Base-by-base conservation (phyloP, 2,888 invertebrate genomes). In the Chironomus riparius region DNA sequence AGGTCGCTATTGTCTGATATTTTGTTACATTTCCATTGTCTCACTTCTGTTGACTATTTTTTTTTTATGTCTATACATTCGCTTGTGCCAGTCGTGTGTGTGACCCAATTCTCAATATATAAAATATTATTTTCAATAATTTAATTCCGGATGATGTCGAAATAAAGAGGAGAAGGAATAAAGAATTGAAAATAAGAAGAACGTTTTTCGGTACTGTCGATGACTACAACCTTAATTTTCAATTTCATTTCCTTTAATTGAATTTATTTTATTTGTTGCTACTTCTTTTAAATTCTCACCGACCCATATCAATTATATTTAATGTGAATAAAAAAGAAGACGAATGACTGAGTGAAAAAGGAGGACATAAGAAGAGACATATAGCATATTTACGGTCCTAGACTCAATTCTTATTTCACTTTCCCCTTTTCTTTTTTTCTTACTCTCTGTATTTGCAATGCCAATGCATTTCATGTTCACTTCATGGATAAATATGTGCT, bases 41-140 rank as follows among this genome's bases (percentile, higher is more conserved):
- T 65, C 56, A 18, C 56, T 7, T 56, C 61, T 72, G 38, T 21
- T 13, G 13, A 62, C n/a, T 22, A 18, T 72, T 61, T 28, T 28
- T 72, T 61, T 28, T 28, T 28, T 5, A 28, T 38, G 38, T 56
- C 56, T 56, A 56, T 56, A 7, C n/a, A 56, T 56, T 68, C 68
- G 24, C 74, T 74, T 74, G 74, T 74, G 74, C 74, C 74, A 47
- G 47, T 74, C 74, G 74, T 62, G 74, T 74, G 74, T 74, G 65
- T 74, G 74, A 73, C 73, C 73, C 62, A 73, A 61, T 62, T 65
- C 65, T n/a, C 65, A 24, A 65, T 65, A 62, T 15, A 62, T 21
- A 61, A n/a, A 4, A 62, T 22, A 13, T 65, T 65, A 24, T 65
- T 65, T 65, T 24, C 65, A 24, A 24, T 24, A 65, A 65, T 65